Percentiles rank a stretch among this genome's conserved stretches.
These are phyloP conservation scores for Spermophilus dauricus DNA, from an alignment of 2,113 vertebrate genomes.

Conservation along the genomic window DNA sequence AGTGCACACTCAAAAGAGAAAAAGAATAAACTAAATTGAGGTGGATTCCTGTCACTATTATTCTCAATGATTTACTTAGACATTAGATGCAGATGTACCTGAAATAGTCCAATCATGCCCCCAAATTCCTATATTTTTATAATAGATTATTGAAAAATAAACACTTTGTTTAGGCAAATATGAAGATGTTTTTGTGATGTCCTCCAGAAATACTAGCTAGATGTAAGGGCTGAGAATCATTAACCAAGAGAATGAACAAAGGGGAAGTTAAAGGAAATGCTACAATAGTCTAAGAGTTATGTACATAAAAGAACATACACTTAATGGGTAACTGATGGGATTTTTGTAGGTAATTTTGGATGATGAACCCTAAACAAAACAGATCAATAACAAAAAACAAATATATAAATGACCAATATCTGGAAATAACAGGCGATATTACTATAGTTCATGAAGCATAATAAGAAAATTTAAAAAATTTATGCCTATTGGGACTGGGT, in stretches of 20 bases:
- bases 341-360: constrained; percentile 45
- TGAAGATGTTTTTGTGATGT: neutral
- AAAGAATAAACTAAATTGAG: neutral
- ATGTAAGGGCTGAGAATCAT: neutral
- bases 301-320: neutral
- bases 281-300: neutral
- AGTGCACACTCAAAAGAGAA: neutral
- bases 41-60: neutral
- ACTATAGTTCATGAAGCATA: neutral
- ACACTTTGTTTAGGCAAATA: neutral
- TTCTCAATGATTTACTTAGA: neutral
- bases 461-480: neutral
- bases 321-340: neutral
- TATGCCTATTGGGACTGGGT: too few species aligned
- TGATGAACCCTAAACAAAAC: neutral
- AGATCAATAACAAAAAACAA: neutral
- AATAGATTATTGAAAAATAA: constrained; percentile 36
- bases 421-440: neutral
- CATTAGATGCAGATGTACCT: neutral
- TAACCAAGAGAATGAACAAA: neutral
- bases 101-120: neutral
- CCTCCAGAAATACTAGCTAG: neutral
- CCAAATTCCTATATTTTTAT: neutral
- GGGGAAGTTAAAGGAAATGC: neutral
- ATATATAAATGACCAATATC: neutral